These are phyloP conservation scores for Sebastes schlegelii DNA, from an alignment of 2,113 vertebrate species.

Conservation along the genomic window DNA sequence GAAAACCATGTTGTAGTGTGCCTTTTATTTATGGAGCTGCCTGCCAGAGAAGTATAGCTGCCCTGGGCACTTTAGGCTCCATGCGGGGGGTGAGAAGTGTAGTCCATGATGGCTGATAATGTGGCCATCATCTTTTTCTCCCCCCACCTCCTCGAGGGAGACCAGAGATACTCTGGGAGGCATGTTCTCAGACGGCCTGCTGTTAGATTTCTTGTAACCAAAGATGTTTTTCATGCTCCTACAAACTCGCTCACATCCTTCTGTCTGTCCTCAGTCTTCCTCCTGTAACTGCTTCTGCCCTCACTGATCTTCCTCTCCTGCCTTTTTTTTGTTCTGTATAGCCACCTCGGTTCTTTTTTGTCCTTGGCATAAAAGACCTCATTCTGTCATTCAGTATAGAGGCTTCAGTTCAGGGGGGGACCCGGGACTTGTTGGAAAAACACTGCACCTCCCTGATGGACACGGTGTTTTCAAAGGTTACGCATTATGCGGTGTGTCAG, in stretches of 20 bases:
- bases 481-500: conserved; percentile 59
- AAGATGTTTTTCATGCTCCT: conserved; percentile 56
- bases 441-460: conserved; percentile 14
- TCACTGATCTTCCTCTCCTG: conserved; percentile 19
- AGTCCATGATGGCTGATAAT: conserved; percentile 59
- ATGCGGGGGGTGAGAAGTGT: conserved; percentile 38
- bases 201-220: conserved; percentile 53
- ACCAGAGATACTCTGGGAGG: conserved; percentile 26
- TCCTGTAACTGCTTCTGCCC: not conserved
- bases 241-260: conserved; percentile 38
- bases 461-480: conserved; percentile 39
- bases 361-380: conserved; percentile 39
- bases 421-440: conserved; percentile 29
- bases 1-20: conserved; percentile 3
- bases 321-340: not conserved
- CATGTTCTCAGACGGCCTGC: conserved; percentile 51
- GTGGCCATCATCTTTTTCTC: conserved; percentile 54
- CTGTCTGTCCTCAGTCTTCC: conserved; percentile 35
- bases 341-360: conserved; percentile 22
- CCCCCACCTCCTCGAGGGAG: conserved; percentile 19
- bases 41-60: conserved; percentile 12
- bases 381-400: conserved; percentile 31
- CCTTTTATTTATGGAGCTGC: conserved; percentile 43
- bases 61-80: conserved; percentile 41
- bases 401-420: conserved; percentile 32